Evolutionary conservation across 2,113 vertebrate species (phyloP).

Genomic region (Illadopsis cleaveri): DNA sequence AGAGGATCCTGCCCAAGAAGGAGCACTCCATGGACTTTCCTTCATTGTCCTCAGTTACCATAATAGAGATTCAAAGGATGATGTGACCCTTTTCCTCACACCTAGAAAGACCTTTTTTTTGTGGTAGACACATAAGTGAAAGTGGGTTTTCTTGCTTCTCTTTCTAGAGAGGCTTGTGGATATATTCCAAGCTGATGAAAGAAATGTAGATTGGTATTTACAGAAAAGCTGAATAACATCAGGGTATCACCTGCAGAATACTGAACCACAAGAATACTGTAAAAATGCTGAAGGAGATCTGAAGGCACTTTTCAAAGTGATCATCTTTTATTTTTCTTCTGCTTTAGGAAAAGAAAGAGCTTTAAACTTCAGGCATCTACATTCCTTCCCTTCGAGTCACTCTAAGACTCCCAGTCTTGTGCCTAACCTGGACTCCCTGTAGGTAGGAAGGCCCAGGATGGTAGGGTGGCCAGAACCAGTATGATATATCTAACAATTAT

Average conservation of each 20-base stretch:
- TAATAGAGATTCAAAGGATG: neutral
- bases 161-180: neutral
- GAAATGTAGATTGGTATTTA: neutral
- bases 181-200: neutral
- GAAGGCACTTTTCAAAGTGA: neutral
- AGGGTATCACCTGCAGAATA: neutral
- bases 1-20: neutral
- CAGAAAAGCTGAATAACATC: neutral
- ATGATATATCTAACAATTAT: neutral
- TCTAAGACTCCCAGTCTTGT: neutral
- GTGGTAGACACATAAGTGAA: neutral
- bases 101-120: neutral
- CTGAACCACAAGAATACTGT: neutral
- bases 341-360: neutral
- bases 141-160: neutral
- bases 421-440: neutral
- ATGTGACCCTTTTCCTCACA: neutral
- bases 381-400: neutral
- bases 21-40: neutral
- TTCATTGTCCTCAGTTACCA: neutral
- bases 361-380: neutral
- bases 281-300: neutral
- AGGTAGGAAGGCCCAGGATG: neutral
- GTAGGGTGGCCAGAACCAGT: neutral
- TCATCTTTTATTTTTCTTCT: neutral